Base-by-base conservation (phyloP, 2,888 invertebrate genomes). In the Acronicta psi region DNA sequence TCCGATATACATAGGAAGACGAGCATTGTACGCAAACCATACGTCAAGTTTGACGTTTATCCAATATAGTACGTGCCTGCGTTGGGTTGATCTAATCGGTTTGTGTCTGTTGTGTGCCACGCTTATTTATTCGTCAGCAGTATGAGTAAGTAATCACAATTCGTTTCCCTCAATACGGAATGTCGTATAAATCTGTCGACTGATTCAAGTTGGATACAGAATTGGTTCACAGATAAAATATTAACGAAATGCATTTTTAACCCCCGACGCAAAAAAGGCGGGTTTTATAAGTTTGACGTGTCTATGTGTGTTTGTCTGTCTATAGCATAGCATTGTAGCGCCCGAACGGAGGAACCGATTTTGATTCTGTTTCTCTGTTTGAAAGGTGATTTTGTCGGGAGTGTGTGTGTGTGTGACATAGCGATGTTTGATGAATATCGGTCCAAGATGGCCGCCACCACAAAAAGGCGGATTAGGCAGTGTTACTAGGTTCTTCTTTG, bases 31-130 rank as follows among this genome's bases (percentile, higher is more conserved):
- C 82, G 84, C 85, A 84, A 71, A 76, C 82, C 80, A 89, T 91
- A 88, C 81, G 91, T 92, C 92, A 92, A 84, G 75, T 87, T 88
- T 91, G 91, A 92, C 92, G 86, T 86, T 88, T 88, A 92, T 90
- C 91, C 92, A 92, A 91, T 92, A 91, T 84, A 89, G 79, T 89
- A 92, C 92, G 91, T 91, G 91, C 87, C 73, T 81, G 75, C 74
- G 69, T 76, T 77, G 73, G 81, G 79, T 77, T 79, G 85, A 87
- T 90, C 87, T 88, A 87, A 92, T 91, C 90, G 87, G 37, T 53
- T 47, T 73, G 84, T 59, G 59, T 80, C 73, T 68, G 75, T 76
- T 72, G 75, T 73, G 73, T 64, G 51, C 54, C 64, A 63, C 47
- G 74, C 78, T 82, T 88, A 84, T 85, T 86, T 87, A 84, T 84